These are phyloP conservation scores for Merops nubicus DNA, from an alignment of 2,113 vertebrate species.

Conservation along the genomic window DNA sequence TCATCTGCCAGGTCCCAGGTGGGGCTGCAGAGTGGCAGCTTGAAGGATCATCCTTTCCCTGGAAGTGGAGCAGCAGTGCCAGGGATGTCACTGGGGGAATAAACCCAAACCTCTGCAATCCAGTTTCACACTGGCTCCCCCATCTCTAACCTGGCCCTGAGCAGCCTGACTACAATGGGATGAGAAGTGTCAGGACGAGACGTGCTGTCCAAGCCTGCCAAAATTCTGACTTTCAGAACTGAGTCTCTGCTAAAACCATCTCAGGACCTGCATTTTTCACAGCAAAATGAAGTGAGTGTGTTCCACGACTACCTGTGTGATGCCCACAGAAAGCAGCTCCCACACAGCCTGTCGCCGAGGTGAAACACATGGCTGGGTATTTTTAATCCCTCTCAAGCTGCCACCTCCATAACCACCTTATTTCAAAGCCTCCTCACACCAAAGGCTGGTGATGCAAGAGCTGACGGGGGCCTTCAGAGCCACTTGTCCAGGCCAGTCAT, in stretches of 20 bases:
- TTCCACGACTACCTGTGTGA: background rate
- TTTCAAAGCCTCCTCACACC: background rate
- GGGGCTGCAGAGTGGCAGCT: background rate
- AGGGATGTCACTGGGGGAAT: background rate
- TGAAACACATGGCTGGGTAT: background rate
- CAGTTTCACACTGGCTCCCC: background rate
- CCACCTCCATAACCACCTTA: background rate
- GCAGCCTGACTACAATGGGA: background rate
- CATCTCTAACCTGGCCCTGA: background rate
- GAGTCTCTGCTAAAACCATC: background rate
- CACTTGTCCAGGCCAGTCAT: background rate
- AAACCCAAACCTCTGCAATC: background rate
- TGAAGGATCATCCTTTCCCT: background rate
- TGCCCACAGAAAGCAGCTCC: fast-evolving
- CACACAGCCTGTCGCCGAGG: background rate
- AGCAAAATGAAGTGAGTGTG: fast-evolving
- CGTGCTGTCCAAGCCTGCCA: background rate
- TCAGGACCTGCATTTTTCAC: background rate
- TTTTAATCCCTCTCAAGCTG: background rate
- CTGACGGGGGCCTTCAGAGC: background rate
- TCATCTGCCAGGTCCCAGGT: background rate
- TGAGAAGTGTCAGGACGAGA: background rate
- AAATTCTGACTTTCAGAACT: background rate
- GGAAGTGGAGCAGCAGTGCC: background rate
- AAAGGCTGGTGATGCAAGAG: background rate